A percentile compares a stretch with the other conserved stretches of the same genome.
These are phyloP conservation scores for Drosophila serrata DNA, from an alignment of 1,140 invertebrate genomes.

Conservation along the genomic window DNA sequence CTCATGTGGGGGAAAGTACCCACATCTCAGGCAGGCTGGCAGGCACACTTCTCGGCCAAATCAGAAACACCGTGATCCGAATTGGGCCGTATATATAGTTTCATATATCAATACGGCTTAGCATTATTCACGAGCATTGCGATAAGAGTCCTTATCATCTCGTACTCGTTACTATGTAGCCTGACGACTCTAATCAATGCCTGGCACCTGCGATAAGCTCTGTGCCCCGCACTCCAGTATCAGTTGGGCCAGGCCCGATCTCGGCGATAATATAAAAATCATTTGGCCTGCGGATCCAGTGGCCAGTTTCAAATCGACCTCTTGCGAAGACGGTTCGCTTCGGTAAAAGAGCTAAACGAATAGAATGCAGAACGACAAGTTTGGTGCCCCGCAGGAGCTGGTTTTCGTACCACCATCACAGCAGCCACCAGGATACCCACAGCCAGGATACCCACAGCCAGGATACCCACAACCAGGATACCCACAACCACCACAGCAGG, in stretches of 20 bases:
- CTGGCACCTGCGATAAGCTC: slow-evolving; percentile 13
- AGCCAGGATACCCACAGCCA: slow-evolving; percentile 1
- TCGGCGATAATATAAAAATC: slow-evolving; percentile 18
- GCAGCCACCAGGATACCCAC: slow-evolving; percentile 21
- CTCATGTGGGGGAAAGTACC: slow-evolving; percentile 15
- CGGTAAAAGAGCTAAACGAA: not conserved
- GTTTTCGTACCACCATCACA: slow-evolving; percentile 11
- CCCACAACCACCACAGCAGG: slow-evolving; percentile 16
- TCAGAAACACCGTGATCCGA: not conserved
- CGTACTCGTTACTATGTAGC: not conserved
- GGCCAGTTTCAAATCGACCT: slow-evolving; percentile 29
- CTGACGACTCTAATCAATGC: not conserved
- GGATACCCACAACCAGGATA: slow-evolving; percentile 43
- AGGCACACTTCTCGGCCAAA: slow-evolving; percentile 5
- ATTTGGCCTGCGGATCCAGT: not conserved
- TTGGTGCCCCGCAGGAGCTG: slow-evolving; percentile 8
- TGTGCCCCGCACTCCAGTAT: not conserved
- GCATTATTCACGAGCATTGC: not conserved
- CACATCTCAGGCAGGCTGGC: not conserved
- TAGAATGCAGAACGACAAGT: slow-evolving; percentile 39
- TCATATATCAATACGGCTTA: not conserved
- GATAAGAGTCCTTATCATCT: slow-evolving; percentile 36
- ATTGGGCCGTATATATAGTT: not conserved
- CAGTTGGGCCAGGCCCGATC: slow-evolving; percentile 18
- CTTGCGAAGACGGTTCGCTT: slow-evolving; percentile 7